Conservation (phyloP, 2,888 invertebrate genomes). For the Patella depressa region DNA sequence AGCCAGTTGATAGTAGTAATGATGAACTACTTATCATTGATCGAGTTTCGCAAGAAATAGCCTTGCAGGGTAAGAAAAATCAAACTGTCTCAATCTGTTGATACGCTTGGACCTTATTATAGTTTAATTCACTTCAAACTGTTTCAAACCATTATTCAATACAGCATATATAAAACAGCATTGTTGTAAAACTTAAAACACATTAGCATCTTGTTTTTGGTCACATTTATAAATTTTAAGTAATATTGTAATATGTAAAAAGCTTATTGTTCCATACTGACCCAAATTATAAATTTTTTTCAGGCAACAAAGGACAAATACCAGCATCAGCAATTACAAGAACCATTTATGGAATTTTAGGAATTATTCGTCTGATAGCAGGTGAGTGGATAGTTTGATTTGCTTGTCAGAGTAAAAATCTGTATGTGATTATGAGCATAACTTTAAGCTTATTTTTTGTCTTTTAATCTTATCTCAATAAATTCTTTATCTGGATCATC, state of each 20-base stretch:
- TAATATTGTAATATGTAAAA: no score
- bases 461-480: neutral
- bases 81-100: no score
- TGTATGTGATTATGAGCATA: neutral
- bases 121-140: no score
- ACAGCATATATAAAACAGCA: no score
- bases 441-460: neutral
- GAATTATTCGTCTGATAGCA: conserved; percentile 85
- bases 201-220: no score
- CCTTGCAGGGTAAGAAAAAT: conserved; percentile 75
- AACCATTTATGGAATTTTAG: conserved; percentile 88
- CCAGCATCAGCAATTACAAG: conserved; percentile 77
- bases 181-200: no score
- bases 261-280: neutral
- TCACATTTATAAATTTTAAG: no score
- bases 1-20: conserved; percentile 80
- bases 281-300: conserved; percentile 30
- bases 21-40: conserved; percentile 88
- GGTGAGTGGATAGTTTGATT: conserved; percentile 52
- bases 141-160: no score
- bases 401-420: conserved; percentile 1
- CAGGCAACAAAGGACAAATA: conserved; percentile 77
- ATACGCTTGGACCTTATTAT: no score
- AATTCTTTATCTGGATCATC: neutral
- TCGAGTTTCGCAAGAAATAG: conserved; percentile 82